phyloP scores from a whole-genome alignment of 2,113 vertebrate genomes.

The Diphyllodes magnificus region DNA sequence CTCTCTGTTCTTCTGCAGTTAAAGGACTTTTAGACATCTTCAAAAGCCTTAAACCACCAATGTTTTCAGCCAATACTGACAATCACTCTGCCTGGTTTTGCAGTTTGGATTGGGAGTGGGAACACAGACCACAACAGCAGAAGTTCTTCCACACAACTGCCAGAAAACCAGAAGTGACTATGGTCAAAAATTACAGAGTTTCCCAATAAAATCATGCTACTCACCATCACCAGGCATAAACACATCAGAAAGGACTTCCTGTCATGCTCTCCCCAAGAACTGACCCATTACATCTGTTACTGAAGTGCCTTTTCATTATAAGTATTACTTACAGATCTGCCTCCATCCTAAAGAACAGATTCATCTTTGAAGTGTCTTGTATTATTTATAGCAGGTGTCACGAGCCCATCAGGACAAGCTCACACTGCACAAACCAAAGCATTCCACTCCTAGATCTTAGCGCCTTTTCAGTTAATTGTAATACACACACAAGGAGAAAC shows the following conservation, averaged over 20 bases:
- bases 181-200: neutral
- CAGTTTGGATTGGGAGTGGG: neutral
- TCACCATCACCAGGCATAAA: neutral
- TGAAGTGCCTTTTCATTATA: neutral
- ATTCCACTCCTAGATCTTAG: neutral
- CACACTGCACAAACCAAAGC: neutral
- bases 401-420: neutral
- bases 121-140: neutral
- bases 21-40: neutral
- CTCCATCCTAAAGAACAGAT: neutral
- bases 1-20: neutral
- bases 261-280: neutral
- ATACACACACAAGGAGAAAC: neutral
- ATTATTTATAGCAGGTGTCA: neutral
- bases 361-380: neutral
- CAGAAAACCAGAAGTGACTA: neutral
- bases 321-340: neutral
- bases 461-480: neutral
- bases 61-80: neutral
- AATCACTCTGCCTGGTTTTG: neutral
- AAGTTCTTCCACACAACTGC: neutral
- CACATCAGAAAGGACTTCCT: neutral
- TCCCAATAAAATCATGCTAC: neutral
- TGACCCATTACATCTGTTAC: neutral
- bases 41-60: neutral